phyloP scores from a whole-genome alignment of 2,888 invertebrate species.

The Cantharis rufa region DNA sequence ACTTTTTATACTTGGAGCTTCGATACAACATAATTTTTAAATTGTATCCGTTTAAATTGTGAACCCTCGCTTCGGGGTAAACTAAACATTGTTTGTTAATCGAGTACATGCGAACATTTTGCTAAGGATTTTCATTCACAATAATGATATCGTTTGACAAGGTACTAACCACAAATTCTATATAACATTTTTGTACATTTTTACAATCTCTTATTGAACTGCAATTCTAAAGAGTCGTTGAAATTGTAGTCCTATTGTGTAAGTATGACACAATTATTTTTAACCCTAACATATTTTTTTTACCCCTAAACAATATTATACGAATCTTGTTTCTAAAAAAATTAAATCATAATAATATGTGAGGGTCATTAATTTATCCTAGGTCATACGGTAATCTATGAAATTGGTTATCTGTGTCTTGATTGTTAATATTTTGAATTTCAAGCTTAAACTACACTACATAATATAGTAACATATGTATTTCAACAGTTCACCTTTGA shows the following conservation, averaged over 20 bases:
- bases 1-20: neutral
- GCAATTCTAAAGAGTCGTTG: constrained; percentile 20
- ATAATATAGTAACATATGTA: too few species aligned
- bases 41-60: neutral
- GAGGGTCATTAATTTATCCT: neutral
- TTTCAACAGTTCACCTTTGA: too few species aligned
- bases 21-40: neutral
- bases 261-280: constrained; percentile 11
- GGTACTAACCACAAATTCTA: constrained; percentile 26
- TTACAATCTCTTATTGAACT: constrained; percentile 21
- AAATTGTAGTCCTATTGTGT: constrained; percentile 16
- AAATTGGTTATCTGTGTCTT: too few species aligned
- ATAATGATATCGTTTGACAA: constrained; percentile 28
- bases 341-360: neutral
- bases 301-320: neutral
- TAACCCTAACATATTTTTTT: neutral
- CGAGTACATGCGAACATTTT: constrained; percentile 2
- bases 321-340: neutral
- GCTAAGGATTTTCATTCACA: constrained; percentile 21
- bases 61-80: constrained; percentile 2
- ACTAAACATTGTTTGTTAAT: constrained; percentile 7
- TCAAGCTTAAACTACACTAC: too few species aligned
- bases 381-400: neutral
- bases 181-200: constrained; percentile 20
- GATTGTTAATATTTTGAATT: too few species aligned